Evolutionary conservation across 64 coral and sea anemone species (phyloP).

Genomic region (Hydrozoanthus tunicans): DNA sequence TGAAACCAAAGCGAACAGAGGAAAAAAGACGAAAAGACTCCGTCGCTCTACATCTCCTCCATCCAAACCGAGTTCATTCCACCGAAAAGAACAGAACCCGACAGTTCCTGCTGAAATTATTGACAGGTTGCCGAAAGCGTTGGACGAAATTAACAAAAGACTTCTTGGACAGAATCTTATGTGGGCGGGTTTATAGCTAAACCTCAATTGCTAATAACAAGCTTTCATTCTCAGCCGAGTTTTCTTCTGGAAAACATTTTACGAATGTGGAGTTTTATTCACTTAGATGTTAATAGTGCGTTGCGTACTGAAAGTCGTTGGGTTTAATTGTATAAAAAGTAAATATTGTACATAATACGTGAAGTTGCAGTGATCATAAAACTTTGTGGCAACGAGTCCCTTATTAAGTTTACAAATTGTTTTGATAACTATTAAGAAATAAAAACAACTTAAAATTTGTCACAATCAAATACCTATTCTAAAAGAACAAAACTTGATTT

Average conservation of each 20-base stretch:
- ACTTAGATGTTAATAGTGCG: neutral
- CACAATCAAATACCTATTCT: too few relatives aligned
- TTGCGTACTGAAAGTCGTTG: too few relatives aligned
- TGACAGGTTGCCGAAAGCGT: slow-evolving; percentile 26
- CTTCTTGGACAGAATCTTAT: slow-evolving; percentile 29
- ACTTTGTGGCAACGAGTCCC: too few relatives aligned
- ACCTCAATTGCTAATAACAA: too few relatives aligned
- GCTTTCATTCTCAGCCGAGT: neutral
- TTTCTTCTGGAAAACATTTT: neutral
- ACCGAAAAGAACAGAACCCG: neutral
- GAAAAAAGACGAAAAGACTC: neutral
- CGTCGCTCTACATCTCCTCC: neutral
- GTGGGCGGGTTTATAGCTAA: slow-evolving; percentile 32
- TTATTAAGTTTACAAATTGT: too few relatives aligned
- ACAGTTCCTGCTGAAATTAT: slow-evolving; percentile 23
- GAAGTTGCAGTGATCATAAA: too few relatives aligned
- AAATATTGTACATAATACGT: neutral
- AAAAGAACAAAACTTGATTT: too few relatives aligned
- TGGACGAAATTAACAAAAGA: slow-evolving; percentile 32
- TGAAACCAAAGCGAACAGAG: neutral
- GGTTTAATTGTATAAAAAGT: neutral
- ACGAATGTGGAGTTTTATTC: neutral
- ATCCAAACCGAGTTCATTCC: neutral
- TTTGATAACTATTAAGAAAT: too few relatives aligned
- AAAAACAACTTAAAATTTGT: too few relatives aligned